Base-by-base conservation (phyloP, 2,888 invertebrate genomes). In the Bombyx huttoni region DNA sequence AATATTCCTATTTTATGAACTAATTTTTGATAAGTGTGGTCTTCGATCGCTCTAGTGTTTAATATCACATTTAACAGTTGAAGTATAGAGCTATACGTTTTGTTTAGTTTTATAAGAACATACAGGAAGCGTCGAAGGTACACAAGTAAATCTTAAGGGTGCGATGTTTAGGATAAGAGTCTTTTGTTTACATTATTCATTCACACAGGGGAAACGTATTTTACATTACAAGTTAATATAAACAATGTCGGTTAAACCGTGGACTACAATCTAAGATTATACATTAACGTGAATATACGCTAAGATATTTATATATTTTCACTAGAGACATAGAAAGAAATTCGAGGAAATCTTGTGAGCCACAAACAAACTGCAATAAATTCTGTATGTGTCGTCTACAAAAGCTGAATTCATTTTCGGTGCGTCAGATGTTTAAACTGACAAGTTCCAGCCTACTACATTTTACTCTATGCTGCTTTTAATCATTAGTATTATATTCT, bases 1-100 rank as follows among this genome's bases (percentile, higher is more conserved):
- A 24, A 24, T 24, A 2, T 24, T 24, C 24, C 24, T 24, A 24
- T 24, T 24, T 24, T 24, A 24, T 24, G 24, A 24, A 24, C 3
- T 5, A 24, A 24, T n/a, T 24, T 5, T 1, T 3, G 24, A 24
- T 5, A 24, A 24, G 24, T 5, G 24, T 24, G 24, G 24, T 24
- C 24, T 24, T 24, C 24, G 24, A 5, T 24, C 24, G 24, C 24
- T 14, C 5, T 5, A 14, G 13, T 13, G 9, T 47, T 47, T 47
- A 14, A 7, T 47, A 47, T 14, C 40, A 40, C 2, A 40, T 40
- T 47, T 47, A 59, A 53, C 50, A 49, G 52, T 55, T 52, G 56
- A 55, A 56, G 63, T 58, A 70, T 56, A 58, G 75, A 76, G 67
- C 68, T 74, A 75, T 66, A 70, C 56, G 62, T 64, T 24, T 24